phyloP scores from a whole-genome alignment of 2,797 vertebrate genomes.

The Sardinella longiceps region DNA sequence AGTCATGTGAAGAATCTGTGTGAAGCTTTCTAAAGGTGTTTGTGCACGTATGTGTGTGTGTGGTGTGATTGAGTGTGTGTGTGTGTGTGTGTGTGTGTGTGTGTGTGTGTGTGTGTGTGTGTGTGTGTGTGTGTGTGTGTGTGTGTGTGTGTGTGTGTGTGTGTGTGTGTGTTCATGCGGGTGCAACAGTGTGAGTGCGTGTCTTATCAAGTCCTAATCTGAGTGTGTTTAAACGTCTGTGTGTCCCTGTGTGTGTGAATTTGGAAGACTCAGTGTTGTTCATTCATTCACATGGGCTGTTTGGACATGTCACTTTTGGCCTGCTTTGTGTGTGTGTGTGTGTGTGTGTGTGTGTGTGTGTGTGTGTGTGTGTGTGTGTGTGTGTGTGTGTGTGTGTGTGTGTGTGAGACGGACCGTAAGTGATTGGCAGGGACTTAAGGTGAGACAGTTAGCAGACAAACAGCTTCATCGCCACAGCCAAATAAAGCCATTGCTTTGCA shows the following conservation, averaged over 20 bases:
- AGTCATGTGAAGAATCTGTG: constrained; percentile 47
- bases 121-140: neutral
- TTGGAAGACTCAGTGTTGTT: neutral
- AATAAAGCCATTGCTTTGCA: constrained; percentile 47
- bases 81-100: constrained; percentile 18
- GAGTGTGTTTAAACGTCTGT: neutral
- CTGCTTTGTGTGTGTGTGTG: neutral
- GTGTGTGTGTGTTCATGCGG: neutral
- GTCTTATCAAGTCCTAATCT: neutral
- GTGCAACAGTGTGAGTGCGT: constrained; percentile 2
- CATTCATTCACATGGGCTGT: neutral
- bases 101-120: constrained; percentile 27
- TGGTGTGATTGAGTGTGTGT: constrained; percentile 14
- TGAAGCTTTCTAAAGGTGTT: constrained; percentile 20
- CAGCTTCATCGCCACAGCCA: constrained; percentile 42
- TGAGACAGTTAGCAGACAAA: constrained; percentile 32
- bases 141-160: too few relatives aligned
- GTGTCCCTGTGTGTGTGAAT: neutral
- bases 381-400: neutral
- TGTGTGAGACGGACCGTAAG: neutral
- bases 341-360: neutral
- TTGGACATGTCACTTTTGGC: neutral
- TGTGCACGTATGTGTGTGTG: constrained; percentile 27
- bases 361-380: neutral
- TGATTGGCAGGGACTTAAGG: constrained; percentile 35